Evolutionary conservation across 2,113 vertebrate genomes (phyloP), one percentile per base, ranked within the genome.

Genomic region (Tinamus guttatus): DNA sequence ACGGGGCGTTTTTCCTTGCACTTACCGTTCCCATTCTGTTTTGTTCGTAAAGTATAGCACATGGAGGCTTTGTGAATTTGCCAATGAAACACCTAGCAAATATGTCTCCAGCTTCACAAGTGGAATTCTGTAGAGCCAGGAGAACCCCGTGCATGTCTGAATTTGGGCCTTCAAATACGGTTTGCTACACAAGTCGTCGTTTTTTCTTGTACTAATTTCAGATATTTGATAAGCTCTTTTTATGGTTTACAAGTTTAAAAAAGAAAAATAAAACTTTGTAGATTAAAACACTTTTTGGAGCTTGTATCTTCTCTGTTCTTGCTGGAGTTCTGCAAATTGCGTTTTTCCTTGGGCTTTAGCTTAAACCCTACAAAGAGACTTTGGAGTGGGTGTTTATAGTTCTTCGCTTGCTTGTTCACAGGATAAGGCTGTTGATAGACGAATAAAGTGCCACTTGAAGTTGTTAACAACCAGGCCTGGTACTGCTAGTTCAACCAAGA

Each of bases 381-480:
- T 91, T 93, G 79, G 91, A 96, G 95, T 94, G 95, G 87, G 93
- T 97, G 96, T 96, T 96, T 95, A 94, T 95, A 94, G 93, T 94
- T 91, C 85, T 93, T 94, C 24, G 8, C 87, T 89, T 90, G 92
- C 86, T 93, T 97, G 93, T 96, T 95, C 93, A 77, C 88, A 89
- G 90, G 78, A 41, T 87, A 95, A 92, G 84, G 40, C 86, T 96
- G 96, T 95, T 97, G 97, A 97, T 95, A 94, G 95, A 93, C 88
- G 92, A 94, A 94, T 96, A 95, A 96, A 97, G 95, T 95, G 95
- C 94, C 92, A 96, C 97, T 97, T 97, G 90, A 97, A 75, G 90
- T 93, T 97, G 94, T 96, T 97, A 97, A 97, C 93, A 95, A 56
- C 92, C 90, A 85, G 75, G 75, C 60, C 90, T 89, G 85, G 94